Evolutionary conservation across 1,140 invertebrate genomes (phyloP).

Genomic region (Caligus rogercresseyi): DNA sequence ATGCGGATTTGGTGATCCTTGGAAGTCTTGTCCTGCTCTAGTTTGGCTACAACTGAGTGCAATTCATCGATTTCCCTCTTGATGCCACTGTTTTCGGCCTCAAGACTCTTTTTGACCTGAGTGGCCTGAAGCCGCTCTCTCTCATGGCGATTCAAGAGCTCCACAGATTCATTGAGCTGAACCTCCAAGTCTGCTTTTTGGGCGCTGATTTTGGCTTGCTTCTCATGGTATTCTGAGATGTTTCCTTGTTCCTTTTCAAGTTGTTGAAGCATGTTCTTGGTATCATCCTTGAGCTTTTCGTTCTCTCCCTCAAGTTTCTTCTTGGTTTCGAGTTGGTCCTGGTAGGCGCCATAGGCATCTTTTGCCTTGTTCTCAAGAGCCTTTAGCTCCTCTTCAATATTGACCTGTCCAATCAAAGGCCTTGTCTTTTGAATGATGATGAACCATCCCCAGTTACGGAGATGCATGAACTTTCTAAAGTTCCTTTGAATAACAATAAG

Average conservation of each 20-base stretch:
- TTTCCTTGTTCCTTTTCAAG: slow-evolving; percentile 81
- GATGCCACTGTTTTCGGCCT: slow-evolving; percentile 37
- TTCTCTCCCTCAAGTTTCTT: slow-evolving; percentile 88
- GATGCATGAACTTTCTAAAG: slow-evolving; percentile 39
- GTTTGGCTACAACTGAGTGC: slow-evolving; percentile 72
- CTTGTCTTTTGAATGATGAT: slow-evolving; percentile 40
- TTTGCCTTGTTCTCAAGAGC: slow-evolving; percentile 26
- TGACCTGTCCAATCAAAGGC: slow-evolving; percentile 88
- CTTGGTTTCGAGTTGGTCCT: slow-evolving; percentile 42
- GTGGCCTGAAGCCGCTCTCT: slow-evolving; percentile 46
- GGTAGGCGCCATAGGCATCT: slow-evolving; percentile 44
- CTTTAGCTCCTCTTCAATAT: slow-evolving; percentile 83
- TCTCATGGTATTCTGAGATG: slow-evolving; percentile 74
- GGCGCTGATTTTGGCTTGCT: slow-evolving; percentile 70
- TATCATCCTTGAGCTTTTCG: slow-evolving; percentile 75
- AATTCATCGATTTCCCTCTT: slow-evolving; percentile 95
- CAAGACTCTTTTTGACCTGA: slow-evolving; percentile 76
- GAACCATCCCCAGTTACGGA: slow-evolving; percentile 48
- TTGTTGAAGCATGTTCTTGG: slow-evolving; percentile 79
- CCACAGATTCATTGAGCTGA: slow-evolving; percentile 85
- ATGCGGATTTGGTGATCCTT: slow-evolving; percentile 87
- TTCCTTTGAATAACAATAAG: slow-evolving; percentile 43
- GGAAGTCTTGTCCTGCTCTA: slow-evolving; percentile 45
- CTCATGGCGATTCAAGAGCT: slow-evolving; percentile 91
- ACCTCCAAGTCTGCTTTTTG: slow-evolving; percentile 93